Base-by-base conservation (phyloP, 2,797 vertebrate species). In the Phyllotis vaccarum region DNA sequence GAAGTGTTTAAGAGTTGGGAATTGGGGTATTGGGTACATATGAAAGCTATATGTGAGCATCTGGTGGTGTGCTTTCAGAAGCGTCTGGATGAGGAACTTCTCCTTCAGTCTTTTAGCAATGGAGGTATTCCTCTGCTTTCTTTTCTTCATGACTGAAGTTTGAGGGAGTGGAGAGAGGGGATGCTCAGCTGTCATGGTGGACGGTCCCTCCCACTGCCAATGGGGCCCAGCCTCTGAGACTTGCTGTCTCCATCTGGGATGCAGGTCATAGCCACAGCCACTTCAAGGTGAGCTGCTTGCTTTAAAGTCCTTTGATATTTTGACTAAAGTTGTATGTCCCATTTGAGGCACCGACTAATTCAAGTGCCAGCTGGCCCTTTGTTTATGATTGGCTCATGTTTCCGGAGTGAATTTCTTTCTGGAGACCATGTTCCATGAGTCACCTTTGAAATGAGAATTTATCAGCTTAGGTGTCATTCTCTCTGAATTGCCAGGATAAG, bases 401-500 rank as follows among this genome's bases (percentile, higher is more conserved):
- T 93, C 97, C 56, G 43, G 43, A 72, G 80, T 21, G 85, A 90
- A 56, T 95, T 96, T 95, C 80, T 92, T 56, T 81, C 58, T 78
- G 79, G 83, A 95, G 95, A 96, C 80, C 10, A 6, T 37, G 70
- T 86, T 90, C 14, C 83, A 9, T 80, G 97, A 93, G 72, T 93
- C 74, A 89, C 52, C 37, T 92, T 93, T 97, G 90, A 96, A 86
- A 95, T 49, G 88, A 93, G 72, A 93, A 90, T 58, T 56, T 64
- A 29, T 81, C 72, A 58, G 81, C 72, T 83, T 74, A 88, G 49
- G 66, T 11, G 13, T 37, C 22, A 8, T 85, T 87, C 81, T 87
- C 80, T 96, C 76, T 91, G 85, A 93, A 86, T 93, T 78, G 80
- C 94, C 90, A 83, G 76, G 60, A 22, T 40, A 64, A 76, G 34